These are phyloP conservation scores for Caenorhabditis sinica DNA, from an alignment of 2,888 invertebrate species.

Conservation along the genomic window DNA sequence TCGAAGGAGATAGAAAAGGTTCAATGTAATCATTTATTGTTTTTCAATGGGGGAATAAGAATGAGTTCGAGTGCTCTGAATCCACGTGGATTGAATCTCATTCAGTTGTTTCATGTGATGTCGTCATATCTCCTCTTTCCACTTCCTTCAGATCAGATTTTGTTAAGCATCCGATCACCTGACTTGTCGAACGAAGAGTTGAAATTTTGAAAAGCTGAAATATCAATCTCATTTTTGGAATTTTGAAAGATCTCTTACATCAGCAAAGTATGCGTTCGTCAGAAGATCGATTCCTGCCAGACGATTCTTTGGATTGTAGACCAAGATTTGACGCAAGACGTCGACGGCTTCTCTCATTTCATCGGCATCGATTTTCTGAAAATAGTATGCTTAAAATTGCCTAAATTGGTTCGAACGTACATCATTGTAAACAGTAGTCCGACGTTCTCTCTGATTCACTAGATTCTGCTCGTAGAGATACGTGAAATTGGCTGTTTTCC, in stretches of 20 bases:
- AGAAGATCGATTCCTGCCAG: constrained; percentile 66
- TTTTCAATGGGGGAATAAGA: too few species aligned
- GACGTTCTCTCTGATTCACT: too few species aligned
- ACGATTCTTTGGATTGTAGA: constrained; percentile 68
- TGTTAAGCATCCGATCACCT: too few species aligned
- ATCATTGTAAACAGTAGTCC: too few species aligned
- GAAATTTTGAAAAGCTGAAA: constrained; percentile 39
- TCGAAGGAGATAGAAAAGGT: background rate
- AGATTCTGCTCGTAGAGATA: constrained; percentile 33
- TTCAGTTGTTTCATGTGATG: too few species aligned
- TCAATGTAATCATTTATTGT: background rate
- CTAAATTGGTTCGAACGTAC: too few species aligned
- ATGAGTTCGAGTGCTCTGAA: too few species aligned
- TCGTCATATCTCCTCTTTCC: too few species aligned
- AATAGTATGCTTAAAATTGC: too few species aligned
- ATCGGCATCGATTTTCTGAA: constrained; percentile 41
- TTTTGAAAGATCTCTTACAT: background rate
- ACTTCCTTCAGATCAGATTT: too few species aligned
- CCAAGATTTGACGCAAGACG: constrained; percentile 63
- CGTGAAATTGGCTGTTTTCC: constrained; percentile 12
- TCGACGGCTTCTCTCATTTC: constrained; percentile 53
- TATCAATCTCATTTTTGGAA: background rate
- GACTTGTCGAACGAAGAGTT: too few species aligned
- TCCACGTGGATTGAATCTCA: too few species aligned
- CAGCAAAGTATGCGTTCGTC: constrained; percentile 58